Conservation (phyloP, 2,888 invertebrate genomes). For the Drosophila neonasuta region DNA sequence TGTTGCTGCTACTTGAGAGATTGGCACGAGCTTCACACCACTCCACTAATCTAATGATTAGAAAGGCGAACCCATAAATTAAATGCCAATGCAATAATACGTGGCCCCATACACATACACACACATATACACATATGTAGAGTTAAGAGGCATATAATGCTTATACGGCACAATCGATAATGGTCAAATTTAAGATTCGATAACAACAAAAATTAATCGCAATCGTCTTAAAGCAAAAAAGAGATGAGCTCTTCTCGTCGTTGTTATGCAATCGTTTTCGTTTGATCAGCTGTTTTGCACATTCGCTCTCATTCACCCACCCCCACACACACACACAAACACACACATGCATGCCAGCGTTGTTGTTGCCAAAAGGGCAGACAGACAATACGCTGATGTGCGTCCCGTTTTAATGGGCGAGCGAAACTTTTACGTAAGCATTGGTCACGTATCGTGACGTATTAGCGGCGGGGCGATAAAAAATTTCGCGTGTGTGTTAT, state of each 20-base stretch:
- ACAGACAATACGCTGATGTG: conserved; percentile 4
- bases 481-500: conserved; percentile 69
- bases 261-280: conserved; percentile 26
- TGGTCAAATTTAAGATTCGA: too few species aligned
- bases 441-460: conserved; percentile 64
- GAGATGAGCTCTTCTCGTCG: too few species aligned
- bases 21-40: conserved; percentile 19
- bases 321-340: neutral
- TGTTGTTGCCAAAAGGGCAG: conserved; percentile 45
- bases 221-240: too few species aligned
- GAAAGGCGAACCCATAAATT: conserved; percentile 31
- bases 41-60: conserved; percentile 25
- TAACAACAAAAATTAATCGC: too few species aligned
- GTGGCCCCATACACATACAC: neutral
- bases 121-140: too few species aligned
- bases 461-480: conserved; percentile 70
- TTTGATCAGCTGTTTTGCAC: conserved; percentile 48
- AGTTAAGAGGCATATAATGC: conserved; percentile 9
- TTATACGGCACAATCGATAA: conserved; percentile 4
- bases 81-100: conserved; percentile 18
- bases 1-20: conserved; percentile 39
- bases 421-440: conserved; percentile 61
- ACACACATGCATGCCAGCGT: neutral
- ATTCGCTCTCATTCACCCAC: conserved; percentile 8
- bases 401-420: conserved; percentile 6